phyloP scores from a whole-genome alignment of 2,888 invertebrate genomes.

The Drymonia ruficornis region DNA sequence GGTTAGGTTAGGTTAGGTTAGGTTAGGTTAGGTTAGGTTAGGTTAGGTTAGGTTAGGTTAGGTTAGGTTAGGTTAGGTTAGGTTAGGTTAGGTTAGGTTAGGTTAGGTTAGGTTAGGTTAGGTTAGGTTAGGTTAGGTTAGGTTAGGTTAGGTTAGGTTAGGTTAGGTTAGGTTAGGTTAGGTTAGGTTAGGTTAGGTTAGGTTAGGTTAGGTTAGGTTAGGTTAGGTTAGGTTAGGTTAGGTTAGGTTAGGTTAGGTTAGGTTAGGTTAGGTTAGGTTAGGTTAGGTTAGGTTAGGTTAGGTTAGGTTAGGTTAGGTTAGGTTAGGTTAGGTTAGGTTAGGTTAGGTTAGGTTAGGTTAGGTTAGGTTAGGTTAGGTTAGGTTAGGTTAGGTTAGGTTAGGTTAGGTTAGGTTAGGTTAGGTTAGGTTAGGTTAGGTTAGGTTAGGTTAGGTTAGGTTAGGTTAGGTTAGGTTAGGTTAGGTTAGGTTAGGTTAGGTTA shows the following conservation, averaged over 20 bases:
- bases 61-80: constrained; percentile 10
- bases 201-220: constrained; percentile 14
- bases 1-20: neutral
- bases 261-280: too few species aligned
- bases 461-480: too few species aligned
- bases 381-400: too few species aligned
- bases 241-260: constrained; percentile 10
- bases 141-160: constrained; percentile 5
- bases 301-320: too few species aligned
- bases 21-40: constrained; percentile 5
- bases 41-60: constrained; percentile 13
- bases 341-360: too few species aligned
- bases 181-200: constrained; percentile 14
- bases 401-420: too few species aligned
- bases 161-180: constrained; percentile 1
- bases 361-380: too few species aligned
- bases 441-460: too few species aligned
- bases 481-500: too few species aligned
- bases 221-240: constrained; percentile 12
- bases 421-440: too few species aligned
- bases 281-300: too few species aligned
- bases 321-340: too few species aligned
- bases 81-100: constrained; percentile 11
- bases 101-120: constrained; percentile 10
- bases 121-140: constrained; percentile 9